Base-by-base conservation (phyloP, 2,797 vertebrate species). In the Lateolabrax maculatus region DNA sequence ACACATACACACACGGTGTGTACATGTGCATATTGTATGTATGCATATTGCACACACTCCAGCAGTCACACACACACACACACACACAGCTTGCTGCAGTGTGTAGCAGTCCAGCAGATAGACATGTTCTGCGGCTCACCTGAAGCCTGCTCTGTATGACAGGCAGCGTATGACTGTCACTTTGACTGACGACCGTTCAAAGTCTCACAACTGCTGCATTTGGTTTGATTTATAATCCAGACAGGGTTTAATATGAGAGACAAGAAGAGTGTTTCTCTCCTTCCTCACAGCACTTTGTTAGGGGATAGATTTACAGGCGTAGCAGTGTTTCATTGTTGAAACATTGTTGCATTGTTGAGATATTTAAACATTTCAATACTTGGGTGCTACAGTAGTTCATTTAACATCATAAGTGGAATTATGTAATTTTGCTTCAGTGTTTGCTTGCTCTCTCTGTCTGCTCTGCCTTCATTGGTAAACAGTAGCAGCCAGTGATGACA, bases 131-230 rank as follows among this genome's bases (percentile, higher is more conserved):
- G 81, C 18, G 6, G 75, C 80, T 85, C 84, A 86, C 81, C 87
- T 83, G 80, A 70, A 65, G 71, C 68, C 79, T 49, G 51, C 66
- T 86, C 77, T 48, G 61, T 71, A 44, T 77, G 88, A 88, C 85
- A 55, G 83, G 36, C 77, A 81, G 27, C 80, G 51, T 87, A 83
- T 79, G 86, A 81, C 80, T 82, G 85, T 79, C 86, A 77, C 74
- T 85, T 74, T 87, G 86, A 90, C 74, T 80, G 89, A 90, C 61
- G 80, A 81, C 31, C 21, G 3, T 15, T 84, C 67, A 52, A 34
- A 64, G 51, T 58, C 49, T 27, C 70, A 57, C 70, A 77, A 71
- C 25, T 21, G 75, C 74, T 65, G 69, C 72, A 31, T 80, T 79
- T 51, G 39, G 25, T 69, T 52, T 84, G 84, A 90, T 90, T 90